Base-by-base conservation (phyloP, 2,888 invertebrate species). In the Caenorhabditis uteleia region DNA sequence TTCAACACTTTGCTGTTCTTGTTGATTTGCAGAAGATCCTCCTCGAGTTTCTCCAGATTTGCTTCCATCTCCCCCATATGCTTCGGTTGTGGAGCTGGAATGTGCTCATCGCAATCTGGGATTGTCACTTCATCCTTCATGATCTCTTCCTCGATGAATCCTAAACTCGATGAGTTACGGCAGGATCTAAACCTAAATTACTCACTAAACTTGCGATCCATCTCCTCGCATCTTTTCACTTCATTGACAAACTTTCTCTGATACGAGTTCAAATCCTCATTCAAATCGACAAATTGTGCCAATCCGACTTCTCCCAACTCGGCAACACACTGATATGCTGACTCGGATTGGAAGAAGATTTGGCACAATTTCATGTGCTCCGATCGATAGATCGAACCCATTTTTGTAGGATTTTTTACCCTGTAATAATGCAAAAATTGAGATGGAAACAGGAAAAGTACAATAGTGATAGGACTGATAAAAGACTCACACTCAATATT, bases 351-450 rank as follows among this genome's bases (percentile, higher is more conserved):
- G 51, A 80, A 68, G 70, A 80, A 79, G 39, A 80, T 51, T 62
- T 80, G 80, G 67, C 77, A 80, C 57, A 79, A 65, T 48, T 72
- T 74, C 79, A 80, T 80, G 60, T 64, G 60, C 68, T 78, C 79
- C 48, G 74, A 74, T 40, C 79, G 77, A 68, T 74, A 79, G 60
- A 79, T 71, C 55, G 79, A 74, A 18, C 77, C 75, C 78, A 79
- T 74, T 47, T 7, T 34, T n/a, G 26, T 40, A n/a, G n/a, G n/a
- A n/a, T n/a, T n/a, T n/a, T n/a, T n/a, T n/a, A n/a, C n/a, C n/a
- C n/a, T n/a, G n/a, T n/a, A n/a, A n/a, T n/a, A n/a, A n/a, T n/a
- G n/a, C n/a, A n/a, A n/a, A n/a, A n/a, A n/a, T n/a, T n/a, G n/a
- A n/a, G n/a, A n/a, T n/a, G n/a, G n/a, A n/a, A n/a, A n/a, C n/a